Base-by-base conservation (phyloP, 53 echinoderm and acorn worm species). In the Apostichopus leukothele region DNA sequence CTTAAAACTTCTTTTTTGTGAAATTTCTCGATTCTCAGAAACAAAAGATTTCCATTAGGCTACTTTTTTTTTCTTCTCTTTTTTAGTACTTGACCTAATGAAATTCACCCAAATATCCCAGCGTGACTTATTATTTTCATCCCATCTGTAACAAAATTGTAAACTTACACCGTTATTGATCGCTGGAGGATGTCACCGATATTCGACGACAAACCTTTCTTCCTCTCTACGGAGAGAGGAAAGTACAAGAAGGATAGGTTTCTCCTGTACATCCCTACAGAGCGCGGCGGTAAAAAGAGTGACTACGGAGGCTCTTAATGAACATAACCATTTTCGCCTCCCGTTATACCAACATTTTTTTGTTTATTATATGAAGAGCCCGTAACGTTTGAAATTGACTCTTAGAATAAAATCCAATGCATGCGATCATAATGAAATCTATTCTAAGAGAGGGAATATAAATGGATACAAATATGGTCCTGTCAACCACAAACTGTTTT, bases 61-160 rank as follows among this genome's bases (percentile, higher is more conserved):
- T 18, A 71, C n/a, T 71, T 3, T 21, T 60, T 54, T 81, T 81
- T 1, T 9, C 1, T 20, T 19, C 39, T 39, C 3, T 39, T 39
- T 3, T 39, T 39, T 39, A 39, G 39, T 81, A 81, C 23, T 54
- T 81, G 81, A 81, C 81, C 80, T 59, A 81, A 21, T 81, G 81
- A 81, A 81, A 54, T 81, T 20, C 81, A 81, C 23, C 21, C 59
- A 81, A 81, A 81, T 59, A 59, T 81, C 81, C 81, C 81, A 81
- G 54, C 25, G 81, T 18, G 81, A 54, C 81, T 59, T 81, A 81
- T 81, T 81, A 81, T 54, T 81, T 81, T 59, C 59, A 5, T 81
- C 81, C 81, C 81, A 54, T 22, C 51, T 81, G 81, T 81, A 81
- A 55, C 81, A 54, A 81, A 81, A 54, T 81, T 81, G 81, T 81